Conservation (phyloP, 2,797 vertebrate species). For the Trematomus bernacchii region DNA sequence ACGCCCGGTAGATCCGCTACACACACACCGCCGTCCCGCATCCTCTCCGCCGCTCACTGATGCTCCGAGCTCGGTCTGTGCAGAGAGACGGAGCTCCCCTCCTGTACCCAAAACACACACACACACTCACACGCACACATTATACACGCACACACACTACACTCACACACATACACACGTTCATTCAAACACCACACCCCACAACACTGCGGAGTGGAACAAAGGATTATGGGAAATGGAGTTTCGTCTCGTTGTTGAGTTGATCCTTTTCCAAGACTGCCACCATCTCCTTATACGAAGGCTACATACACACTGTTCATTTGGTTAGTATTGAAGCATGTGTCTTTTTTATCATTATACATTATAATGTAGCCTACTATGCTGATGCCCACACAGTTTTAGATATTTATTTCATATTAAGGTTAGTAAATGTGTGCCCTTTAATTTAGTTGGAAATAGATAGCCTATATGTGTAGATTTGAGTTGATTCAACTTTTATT, state of each 20-base stretch:
- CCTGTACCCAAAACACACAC: constrained; percentile 29
- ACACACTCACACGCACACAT: constrained; percentile 15
- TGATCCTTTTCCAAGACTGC: constrained; percentile 39
- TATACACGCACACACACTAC: constrained; percentile 20
- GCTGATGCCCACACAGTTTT: background rate
- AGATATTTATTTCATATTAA: background rate
- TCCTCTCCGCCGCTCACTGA: constrained; percentile 58
- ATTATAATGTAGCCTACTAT: background rate
- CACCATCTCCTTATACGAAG: constrained; percentile 20
- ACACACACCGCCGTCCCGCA: constrained; percentile 38
- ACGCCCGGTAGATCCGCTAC: constrained; percentile 41
- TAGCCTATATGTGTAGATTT: no score
- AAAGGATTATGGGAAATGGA: constrained; percentile 75
- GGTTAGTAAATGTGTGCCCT: background rate
- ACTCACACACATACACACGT: constrained; percentile 40
- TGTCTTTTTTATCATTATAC: background rate
- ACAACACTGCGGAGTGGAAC: constrained; percentile 80
- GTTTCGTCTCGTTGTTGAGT: constrained; percentile 34
- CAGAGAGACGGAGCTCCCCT: constrained; percentile 41
- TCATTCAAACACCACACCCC: constrained; percentile 80
- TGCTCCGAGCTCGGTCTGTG: constrained; percentile 64
- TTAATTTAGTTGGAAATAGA: background rate
- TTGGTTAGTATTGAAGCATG: background rate
- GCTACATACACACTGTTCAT: background rate
- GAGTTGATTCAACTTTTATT: no score